Percentiles rank a stretch among this genome's conserved stretches.
Evolutionary conservation across 2,113 vertebrate genomes (phyloP).

Genomic region (Orientallactaga bullata): DNA sequence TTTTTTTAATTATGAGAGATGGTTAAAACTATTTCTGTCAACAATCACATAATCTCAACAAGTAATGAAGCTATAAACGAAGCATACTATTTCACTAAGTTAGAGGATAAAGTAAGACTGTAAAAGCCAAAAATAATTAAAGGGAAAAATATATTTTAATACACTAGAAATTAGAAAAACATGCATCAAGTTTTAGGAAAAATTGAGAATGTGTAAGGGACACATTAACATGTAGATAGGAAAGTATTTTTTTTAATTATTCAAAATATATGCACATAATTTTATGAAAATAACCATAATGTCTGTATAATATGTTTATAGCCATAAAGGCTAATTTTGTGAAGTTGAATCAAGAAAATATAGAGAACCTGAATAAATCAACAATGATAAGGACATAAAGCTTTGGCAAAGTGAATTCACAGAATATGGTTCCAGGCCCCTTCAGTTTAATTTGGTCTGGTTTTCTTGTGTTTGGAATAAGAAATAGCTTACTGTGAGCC

Average conservation of each 20-base stretch:
- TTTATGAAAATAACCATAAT: slow-evolving; percentile 36
- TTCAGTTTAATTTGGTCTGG: background rate
- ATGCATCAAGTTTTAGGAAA: slow-evolving; percentile 17
- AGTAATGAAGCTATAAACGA: slow-evolving; percentile 28
- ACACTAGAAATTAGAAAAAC: slow-evolving; percentile 40
- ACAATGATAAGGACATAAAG: background rate
- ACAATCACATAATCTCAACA: background rate
- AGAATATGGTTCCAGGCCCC: background rate
- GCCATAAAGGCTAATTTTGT: slow-evolving; percentile 7
- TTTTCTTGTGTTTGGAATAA: background rate
- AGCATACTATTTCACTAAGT: background rate
- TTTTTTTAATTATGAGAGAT: background rate
- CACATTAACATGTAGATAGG: background rate
- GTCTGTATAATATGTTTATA: background rate
- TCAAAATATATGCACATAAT: slow-evolving; percentile 29
- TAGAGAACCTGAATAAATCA: background rate
- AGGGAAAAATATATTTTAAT: slow-evolving; percentile 33
- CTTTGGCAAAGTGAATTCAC: background rate
- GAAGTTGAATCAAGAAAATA: slow-evolving; percentile 39
- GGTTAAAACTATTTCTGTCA: background rate
- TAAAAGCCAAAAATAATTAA: background rate
- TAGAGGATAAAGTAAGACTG: slow-evolving; percentile 2
- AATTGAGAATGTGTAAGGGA: background rate
- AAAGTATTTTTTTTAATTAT: background rate
- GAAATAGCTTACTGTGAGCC: background rate